These are phyloP conservation scores for Selenia dentaria DNA, from an alignment of 2,888 invertebrate species.

Conservation along the genomic window DNA sequence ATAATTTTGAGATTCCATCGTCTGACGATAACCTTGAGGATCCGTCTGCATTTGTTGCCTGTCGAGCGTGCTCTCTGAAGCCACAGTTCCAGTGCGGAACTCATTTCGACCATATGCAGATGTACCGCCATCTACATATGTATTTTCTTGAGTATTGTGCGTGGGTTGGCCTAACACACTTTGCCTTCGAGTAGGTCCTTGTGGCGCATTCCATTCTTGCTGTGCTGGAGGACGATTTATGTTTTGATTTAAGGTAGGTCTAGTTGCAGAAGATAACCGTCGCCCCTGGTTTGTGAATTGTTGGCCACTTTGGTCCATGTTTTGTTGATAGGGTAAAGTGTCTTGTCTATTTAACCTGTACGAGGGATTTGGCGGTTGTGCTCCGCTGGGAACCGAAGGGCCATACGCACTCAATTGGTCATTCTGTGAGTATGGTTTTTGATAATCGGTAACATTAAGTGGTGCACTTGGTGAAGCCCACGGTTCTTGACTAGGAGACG, in stretches of 20 bases:
- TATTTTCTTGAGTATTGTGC: conserved; percentile 56
- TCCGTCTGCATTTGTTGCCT: conserved; percentile 52
- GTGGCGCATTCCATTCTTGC: conserved; percentile 65
- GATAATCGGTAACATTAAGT: conserved; percentile 54
- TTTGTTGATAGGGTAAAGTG: conserved; percentile 58
- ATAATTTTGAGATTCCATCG: conserved; percentile 59
- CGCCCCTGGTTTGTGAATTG: conserved; percentile 66
- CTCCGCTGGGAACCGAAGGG: conserved; percentile 41
- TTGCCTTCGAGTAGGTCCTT: conserved; percentile 61
- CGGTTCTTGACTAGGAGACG: conserved; percentile 62
- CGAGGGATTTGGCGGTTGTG: conserved; percentile 46
- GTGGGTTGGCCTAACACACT: conserved; percentile 71
- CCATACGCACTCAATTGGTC: conserved; percentile 60
- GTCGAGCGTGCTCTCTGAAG: conserved; percentile 61
- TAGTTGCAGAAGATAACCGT: conserved; percentile 59
- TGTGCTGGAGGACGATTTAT: conserved; percentile 38
- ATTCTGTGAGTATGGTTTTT: conserved; percentile 60
- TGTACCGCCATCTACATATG: conserved; percentile 56
- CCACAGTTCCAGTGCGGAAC: conserved; percentile 67
- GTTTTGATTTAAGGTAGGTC: conserved; percentile 57
- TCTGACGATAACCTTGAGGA: conserved; percentile 55
- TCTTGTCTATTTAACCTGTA: conserved; percentile 62
- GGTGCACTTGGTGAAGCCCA: conserved; percentile 60
- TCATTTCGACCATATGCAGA: conserved; percentile 62
- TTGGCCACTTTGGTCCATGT: conserved; percentile 66